phyloP scores from a whole-genome alignment of 1,140 invertebrate genomes.

The Drosophila aff. region DNA sequence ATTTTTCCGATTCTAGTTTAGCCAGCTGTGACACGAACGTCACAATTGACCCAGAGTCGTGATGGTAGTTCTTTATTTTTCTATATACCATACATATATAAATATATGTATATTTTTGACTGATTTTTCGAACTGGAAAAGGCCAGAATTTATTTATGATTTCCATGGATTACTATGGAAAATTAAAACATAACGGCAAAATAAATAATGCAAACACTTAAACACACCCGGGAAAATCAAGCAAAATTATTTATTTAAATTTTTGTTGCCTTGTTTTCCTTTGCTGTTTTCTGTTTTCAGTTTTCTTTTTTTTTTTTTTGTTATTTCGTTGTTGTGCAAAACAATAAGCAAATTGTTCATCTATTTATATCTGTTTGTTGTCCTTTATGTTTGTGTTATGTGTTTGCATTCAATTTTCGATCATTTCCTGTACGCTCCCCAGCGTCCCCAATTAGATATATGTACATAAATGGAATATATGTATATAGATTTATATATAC shows the following conservation, averaged over 20 bases:
- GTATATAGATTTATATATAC: not conserved
- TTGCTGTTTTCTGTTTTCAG: not conserved
- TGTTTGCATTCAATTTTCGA: constrained; percentile 66
- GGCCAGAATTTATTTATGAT: constrained; percentile 42
- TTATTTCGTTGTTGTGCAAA: constrained; percentile 5
- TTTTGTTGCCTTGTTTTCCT: constrained; percentile 4
- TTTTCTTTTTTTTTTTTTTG: not conserved
- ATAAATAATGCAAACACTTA: constrained; percentile 35
- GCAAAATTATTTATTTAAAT: constrained; percentile 72
- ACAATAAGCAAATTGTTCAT: constrained; percentile 45
- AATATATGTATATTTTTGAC: constrained; percentile 5
- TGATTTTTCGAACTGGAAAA: constrained; percentile 7
- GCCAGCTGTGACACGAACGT: constrained; percentile 33
- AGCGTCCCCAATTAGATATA: constrained; percentile 17
- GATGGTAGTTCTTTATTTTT: constrained; percentile 4
- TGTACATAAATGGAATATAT: not conserved
- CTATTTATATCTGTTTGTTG: constrained; percentile 30
- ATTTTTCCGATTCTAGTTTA: constrained; percentile 16
- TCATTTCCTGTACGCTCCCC: constrained; percentile 49
- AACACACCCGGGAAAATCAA: constrained; percentile 28
- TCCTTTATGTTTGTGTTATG: constrained; percentile 30
- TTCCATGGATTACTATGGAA: constrained; percentile 43
- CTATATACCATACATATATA: not conserved
- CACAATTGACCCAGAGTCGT: constrained; percentile 4
- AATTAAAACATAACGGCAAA: constrained; percentile 27